Evolutionary conservation across 92 coral and sea anemone species (phyloP), one percentile per base, ranked within the genome.

Genomic region (Palythoa grandiflora): DNA sequence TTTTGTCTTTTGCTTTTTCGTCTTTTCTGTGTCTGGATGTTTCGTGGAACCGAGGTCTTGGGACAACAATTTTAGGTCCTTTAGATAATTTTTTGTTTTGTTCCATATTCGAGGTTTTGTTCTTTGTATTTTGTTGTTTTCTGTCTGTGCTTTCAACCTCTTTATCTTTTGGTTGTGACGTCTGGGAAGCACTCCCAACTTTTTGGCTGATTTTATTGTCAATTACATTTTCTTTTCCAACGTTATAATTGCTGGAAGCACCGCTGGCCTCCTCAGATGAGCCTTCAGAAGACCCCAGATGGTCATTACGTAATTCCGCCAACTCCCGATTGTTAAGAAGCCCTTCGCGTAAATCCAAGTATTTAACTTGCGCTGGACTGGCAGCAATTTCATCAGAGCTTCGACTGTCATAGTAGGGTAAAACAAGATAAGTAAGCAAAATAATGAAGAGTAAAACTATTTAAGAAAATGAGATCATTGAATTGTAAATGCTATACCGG

Each of bases 191-290:
- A 5, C 19, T 81, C 14, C 13, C 21, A 9, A 66, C 47, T 11
- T 63, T 48, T 52, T 20, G 51, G 47, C 13, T 68, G 9, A 10
- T 20, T 13, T 44, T 28, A 20, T 50, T 37, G 44, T n/a, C 9
- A 9, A 4, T 39, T 8, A 53, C 10, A 37, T 48, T 68, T 20
- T 66, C 61, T 28, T 50, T 65, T 20, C 19, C 47, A 20, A 53
- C 39, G 36, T 9, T 81, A 15, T 81, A 61, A 17, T 81, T 71
- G 44, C 8, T 68, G 12, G 86, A 44, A 68, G 5, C 55, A 44
- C 86, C 86, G 76, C 86, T 81, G 63, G 75, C 86, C 20, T 81
- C 86, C 39, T 81, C 75, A 14, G 86, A 10, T 48, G 86, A 81
- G 63, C 76, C 86, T 17, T 81, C 86, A 38, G 86, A 81, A 21